Evolutionary conservation across 2,888 invertebrate genomes (phyloP).

Genomic region (Vesta saturnalis): DNA sequence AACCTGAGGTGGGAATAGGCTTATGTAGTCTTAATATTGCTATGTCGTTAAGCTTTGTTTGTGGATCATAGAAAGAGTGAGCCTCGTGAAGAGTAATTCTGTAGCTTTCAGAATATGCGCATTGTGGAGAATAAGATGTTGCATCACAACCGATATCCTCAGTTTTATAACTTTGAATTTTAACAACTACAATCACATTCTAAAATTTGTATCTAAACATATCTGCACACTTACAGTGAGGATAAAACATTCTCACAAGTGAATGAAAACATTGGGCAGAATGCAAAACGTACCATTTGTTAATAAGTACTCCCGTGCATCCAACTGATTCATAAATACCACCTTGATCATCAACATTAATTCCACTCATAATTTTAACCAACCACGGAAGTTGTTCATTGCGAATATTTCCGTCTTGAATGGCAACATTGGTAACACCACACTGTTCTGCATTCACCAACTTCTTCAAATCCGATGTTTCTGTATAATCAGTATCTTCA

Average conservation of each 20-base stretch:
- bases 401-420: neutral
- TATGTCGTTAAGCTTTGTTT: neutral
- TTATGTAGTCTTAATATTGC: neutral
- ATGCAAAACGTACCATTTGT: conserved; percentile 5
- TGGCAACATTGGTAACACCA: neutral
- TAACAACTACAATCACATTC: neutral
- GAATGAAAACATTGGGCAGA: neutral
- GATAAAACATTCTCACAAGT: too few species aligned
- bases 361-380: neutral
- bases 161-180: neutral
- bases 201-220: too few species aligned
- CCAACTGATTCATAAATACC: neutral
- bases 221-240: too few species aligned
- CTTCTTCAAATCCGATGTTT: neutral
- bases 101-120: neutral
- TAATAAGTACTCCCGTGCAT: conserved; percentile 14
- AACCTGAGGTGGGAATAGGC: neutral
- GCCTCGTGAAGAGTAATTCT: neutral
- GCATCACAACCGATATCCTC: neutral
- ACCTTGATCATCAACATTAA: neutral
- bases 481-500: neutral
- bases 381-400: neutral
- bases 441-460: neutral
- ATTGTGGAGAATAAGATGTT: neutral
- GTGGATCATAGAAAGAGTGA: neutral